Percentiles rank a stretch among this genome's conserved stretches.
phyloP scores from a whole-genome alignment of 1,140 invertebrate species.

The Mizuhopecten yessoensis region DNA sequence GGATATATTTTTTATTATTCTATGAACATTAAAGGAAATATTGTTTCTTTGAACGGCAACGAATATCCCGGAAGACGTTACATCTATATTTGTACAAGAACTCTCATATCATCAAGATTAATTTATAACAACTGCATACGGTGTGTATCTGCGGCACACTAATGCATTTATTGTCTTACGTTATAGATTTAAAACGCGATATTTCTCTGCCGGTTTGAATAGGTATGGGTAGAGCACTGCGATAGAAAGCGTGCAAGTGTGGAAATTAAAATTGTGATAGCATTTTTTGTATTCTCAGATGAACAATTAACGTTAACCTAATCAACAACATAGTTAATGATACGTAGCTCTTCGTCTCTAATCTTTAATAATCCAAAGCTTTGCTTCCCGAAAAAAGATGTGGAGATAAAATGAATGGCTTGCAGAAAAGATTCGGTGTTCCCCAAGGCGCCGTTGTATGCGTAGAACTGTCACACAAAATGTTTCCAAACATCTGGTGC shows the following conservation, averaged over 20 bases:
- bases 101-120: too few species aligned
- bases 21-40: background rate
- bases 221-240: too few species aligned
- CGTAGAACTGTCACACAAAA: background rate
- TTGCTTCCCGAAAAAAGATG: slow-evolving; percentile 13
- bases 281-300: background rate
- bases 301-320: background rate
- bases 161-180: too few species aligned
- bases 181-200: too few species aligned
- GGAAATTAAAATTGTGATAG: background rate
- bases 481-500: background rate
- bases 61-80: too few species aligned
- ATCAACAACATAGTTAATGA: background rate
- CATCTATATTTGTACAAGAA: too few species aligned
- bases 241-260: background rate
- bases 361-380: background rate
- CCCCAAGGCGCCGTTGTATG: background rate
- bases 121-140: too few species aligned
- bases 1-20: background rate
- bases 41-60: background rate
- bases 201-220: too few species aligned
- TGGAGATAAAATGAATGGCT: slow-evolving; percentile 4
- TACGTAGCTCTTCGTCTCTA: background rate
- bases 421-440: slow-evolving; percentile 17
- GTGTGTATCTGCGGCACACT: too few species aligned